Evolutionary conservation across 2,113 vertebrate species (phyloP).

Genomic region (Hippocampus barbouri): DNA sequence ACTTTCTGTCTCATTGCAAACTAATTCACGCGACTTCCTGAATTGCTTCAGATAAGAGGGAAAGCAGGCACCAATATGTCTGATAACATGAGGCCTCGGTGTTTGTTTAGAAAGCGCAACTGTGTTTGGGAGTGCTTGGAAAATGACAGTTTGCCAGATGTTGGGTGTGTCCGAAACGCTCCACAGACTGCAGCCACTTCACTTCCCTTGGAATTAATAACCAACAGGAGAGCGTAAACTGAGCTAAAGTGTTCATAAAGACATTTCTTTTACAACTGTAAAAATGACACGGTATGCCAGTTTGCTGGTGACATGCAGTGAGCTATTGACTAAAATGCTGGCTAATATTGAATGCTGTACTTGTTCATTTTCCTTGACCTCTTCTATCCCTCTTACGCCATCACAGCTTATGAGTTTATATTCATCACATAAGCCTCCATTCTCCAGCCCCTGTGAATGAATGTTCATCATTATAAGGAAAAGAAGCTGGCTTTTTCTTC

Average conservation of each 20-base stretch:
- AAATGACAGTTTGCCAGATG: constrained; percentile 46
- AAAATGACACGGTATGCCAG: not conserved
- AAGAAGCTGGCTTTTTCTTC: not conserved
- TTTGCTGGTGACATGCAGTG: not conserved
- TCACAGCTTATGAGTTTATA: not conserved
- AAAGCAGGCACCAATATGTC: not conserved
- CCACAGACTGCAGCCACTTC: constrained; percentile 33
- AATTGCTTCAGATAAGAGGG: constrained; percentile 5
- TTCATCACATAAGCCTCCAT: not conserved
- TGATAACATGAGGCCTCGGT: not conserved
- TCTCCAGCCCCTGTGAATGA: not conserved
- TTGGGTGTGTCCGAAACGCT: constrained; percentile 44
- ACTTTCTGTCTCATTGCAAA: not conserved
- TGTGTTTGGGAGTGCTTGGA: constrained; percentile 43
- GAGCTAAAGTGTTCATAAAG: constrained; percentile 3
- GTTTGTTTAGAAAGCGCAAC: constrained; percentile 28
- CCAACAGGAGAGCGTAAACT: constrained; percentile 9
- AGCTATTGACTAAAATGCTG: not conserved
- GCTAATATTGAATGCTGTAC: not conserved
- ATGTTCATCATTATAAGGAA: not conserved
- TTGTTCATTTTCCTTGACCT: not conserved
- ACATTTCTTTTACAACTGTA: not conserved
- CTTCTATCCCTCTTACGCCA: not conserved
- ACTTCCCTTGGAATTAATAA: constrained; percentile 31
- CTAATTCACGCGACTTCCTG: not conserved